Evolutionary conservation across 2,797 vertebrate species (phyloP), one percentile per base, ranked within the genome.

Genomic region (Eulemur rubriventer): DNA sequence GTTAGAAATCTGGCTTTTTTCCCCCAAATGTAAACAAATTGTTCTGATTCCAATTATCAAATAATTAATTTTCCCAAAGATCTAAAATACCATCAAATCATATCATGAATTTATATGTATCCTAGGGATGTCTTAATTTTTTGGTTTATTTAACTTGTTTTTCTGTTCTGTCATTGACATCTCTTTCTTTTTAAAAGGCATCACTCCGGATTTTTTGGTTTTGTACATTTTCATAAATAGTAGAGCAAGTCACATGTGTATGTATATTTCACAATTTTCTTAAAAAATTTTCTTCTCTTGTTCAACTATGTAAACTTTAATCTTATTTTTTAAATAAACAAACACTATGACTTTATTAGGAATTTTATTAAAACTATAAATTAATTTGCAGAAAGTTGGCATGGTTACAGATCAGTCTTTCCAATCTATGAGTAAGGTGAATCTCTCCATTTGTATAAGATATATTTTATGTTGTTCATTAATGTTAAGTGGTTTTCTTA

Each of bases 11-110:
- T 78, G 93, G 95, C 16, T 26, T 67, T 75, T 94, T 83, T 52
- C 48, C 70, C 70, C 16, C 70, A 65, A 75, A 95, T 26, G 28
- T 76, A 59, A 81, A 80, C 87, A 28, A 48, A 72, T 84, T 83
- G 2, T 89, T 67, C 78, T 93, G 59, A 88, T 80, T 92, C 26
- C 90, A 96, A 95, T 12, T 83, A 30, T 17, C 67, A 46, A 96
- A 73, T 83, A 91, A 93, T 80, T 83, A 91, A 83, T 84, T 96
- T 93, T 72, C 20, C 4, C 41, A 91, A 28, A 20, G 50, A 89
- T 67, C 61, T 95, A 65, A 86, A 93, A 82, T 93, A 69, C 3
- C 33, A 59, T 67, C 80, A 94, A 87, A 78, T 41, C 48, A 79
- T 83, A 78, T 22, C 24, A 59, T 86, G 4, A 94, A 93, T 76